A percentile compares a stretch with the other conserved stretches of the same genome.
These are phyloP conservation scores for Cordilura impudica DNA, from an alignment of 2,888 invertebrate species.

Conservation along the genomic window DNA sequence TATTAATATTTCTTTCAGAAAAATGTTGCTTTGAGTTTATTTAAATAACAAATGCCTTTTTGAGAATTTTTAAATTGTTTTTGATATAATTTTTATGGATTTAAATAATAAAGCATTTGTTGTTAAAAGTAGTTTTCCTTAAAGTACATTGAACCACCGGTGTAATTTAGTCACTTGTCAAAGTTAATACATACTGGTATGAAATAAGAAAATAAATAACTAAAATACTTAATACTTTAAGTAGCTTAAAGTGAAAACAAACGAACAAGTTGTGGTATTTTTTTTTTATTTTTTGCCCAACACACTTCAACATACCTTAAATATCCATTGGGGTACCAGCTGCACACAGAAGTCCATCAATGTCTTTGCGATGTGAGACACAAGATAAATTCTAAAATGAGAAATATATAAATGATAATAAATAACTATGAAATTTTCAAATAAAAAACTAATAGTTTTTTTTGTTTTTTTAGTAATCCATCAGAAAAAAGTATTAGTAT, in stretches of 20 bases:
- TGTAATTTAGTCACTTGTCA: constrained; percentile 39
- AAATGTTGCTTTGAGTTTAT: background rate
- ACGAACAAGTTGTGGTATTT: constrained; percentile 47
- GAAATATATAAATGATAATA: background rate
- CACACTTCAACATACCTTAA: constrained; percentile 41
- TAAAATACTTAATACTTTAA: constrained; percentile 53
- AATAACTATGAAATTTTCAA: constrained; percentile 5
- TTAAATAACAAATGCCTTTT: constrained; percentile 34
- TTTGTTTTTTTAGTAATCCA: background rate
- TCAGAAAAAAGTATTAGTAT: no score
- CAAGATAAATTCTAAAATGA: constrained; percentile 48
- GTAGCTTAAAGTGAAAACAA: constrained; percentile 57
- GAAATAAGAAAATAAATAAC: constrained; percentile 15
- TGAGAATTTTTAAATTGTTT: background rate
- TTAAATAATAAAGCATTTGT: background rate
- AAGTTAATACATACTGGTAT: constrained; percentile 25
- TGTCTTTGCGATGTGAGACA: constrained; percentile 33
- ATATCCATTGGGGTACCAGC: constrained; percentile 22
- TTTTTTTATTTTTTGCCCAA: background rate
- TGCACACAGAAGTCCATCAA: constrained; percentile 45
- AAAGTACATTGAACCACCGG: constrained; percentile 31
- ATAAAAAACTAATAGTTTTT: background rate
- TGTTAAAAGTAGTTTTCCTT: background rate
- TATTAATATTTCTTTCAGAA: background rate
- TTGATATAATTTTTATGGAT: background rate